These are phyloP conservation scores for Glaucomys volans DNA, from an alignment of 2,113 vertebrate species.

Conservation along the genomic window DNA sequence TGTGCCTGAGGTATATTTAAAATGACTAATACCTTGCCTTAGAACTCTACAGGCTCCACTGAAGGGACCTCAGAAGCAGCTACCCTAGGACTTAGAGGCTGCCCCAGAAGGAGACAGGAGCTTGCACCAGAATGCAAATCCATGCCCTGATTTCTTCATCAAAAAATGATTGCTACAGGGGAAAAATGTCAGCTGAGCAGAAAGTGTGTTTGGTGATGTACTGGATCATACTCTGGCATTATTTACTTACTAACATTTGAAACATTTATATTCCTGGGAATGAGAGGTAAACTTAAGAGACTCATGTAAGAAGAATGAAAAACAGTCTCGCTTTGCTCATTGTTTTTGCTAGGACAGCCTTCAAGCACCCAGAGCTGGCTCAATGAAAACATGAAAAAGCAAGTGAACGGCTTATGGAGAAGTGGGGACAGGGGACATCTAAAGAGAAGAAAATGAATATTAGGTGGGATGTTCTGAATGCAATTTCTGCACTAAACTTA, in stretches of 20 bases:
- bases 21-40: not conserved
- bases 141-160: not conserved
- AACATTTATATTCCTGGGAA: not conserved
- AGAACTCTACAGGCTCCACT: not conserved
- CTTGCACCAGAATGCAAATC: conserved; percentile 2
- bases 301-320: not conserved
- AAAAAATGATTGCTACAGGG: not conserved
- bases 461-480: not conserved
- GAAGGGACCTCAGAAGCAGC: not conserved
- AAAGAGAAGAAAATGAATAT: not conserved
- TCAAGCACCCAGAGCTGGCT: not conserved
- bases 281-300: not conserved
- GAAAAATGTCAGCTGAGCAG: not conserved
- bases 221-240: conserved; percentile 5
- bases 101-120: not conserved
- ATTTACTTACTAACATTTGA: conserved; percentile 16
- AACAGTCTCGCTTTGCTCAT: not conserved
- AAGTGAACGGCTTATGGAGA: not conserved
- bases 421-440: not conserved
- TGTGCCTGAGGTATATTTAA: not conserved
- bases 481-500: not conserved
- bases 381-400: not conserved
- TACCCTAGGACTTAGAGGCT: not conserved
- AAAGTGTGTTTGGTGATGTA: not conserved
- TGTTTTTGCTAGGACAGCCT: not conserved